Evolutionary conservation across 2,888 invertebrate genomes (phyloP).

Genomic region (Drosophila demipolita): DNA sequence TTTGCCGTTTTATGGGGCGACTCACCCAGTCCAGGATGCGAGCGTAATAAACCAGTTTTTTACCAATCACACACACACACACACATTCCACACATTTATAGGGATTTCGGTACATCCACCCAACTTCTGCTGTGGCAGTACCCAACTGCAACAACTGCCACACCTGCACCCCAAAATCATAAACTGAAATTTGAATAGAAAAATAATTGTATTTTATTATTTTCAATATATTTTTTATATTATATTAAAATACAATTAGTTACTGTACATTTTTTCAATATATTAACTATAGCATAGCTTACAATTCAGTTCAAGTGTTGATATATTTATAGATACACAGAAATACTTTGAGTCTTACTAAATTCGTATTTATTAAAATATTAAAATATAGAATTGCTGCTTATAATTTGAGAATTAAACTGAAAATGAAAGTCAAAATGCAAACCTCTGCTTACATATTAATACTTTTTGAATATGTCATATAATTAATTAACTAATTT

Average conservation of each 20-base stretch:
- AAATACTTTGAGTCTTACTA: not conserved
- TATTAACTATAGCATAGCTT: no score
- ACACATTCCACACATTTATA: not conserved
- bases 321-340: not conserved
- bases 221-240: not conserved
- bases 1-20: slow-evolving; percentile 19
- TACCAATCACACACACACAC: slow-evolving; percentile 6
- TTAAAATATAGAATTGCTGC: not conserved
- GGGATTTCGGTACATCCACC: slow-evolving; percentile 18
- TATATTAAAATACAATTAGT: not conserved
- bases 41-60: slow-evolving; percentile 37
- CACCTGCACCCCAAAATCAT: not conserved
- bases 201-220: not conserved
- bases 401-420: no score
- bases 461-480: no score
- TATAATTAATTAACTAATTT: no score
- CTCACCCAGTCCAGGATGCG: slow-evolving; percentile 41
- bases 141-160: slow-evolving; percentile 9
- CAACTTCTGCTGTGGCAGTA: not conserved
- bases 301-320: no score
- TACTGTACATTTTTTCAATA: not conserved
- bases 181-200: not conserved
- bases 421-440: not conserved
- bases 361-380: not conserved
- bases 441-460: not conserved